These are phyloP conservation scores for Phalloptychus januarius DNA, from an alignment of 2,797 vertebrate species.

Conservation along the genomic window DNA sequence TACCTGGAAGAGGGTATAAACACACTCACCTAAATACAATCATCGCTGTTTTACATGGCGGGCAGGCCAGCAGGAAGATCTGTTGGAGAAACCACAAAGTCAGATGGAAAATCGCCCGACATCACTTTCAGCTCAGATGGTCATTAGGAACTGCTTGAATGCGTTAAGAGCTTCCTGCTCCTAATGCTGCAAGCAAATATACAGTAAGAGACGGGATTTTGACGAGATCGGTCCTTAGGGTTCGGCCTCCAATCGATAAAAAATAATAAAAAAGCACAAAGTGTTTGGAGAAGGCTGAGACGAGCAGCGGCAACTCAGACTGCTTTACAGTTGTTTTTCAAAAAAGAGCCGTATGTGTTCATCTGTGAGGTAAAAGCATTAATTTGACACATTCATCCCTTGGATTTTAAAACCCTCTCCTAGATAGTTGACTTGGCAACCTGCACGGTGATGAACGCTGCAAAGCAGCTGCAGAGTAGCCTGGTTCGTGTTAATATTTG, in stretches of 20 bases:
- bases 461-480: neutral
- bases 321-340: neutral
- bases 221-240: constrained; percentile 10
- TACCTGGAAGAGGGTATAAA: neutral
- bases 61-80: constrained; percentile 98
- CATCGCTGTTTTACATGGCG: constrained; percentile 89
- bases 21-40: constrained; percentile 92
- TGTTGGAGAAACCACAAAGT: constrained; percentile 70
- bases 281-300: neutral
- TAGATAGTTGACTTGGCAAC: neutral
- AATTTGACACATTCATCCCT: neutral
- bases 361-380: neutral
- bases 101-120: constrained; percentile 21
- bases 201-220: constrained; percentile 16
- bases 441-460: neutral
- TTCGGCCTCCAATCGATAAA: constrained; percentile 14
- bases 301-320: neutral
- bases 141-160: constrained; percentile 16
- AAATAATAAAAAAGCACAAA: neutral
- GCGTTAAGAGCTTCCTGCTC: constrained; percentile 26
- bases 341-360: neutral
- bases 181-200: constrained; percentile 18
- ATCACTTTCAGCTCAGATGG: constrained; percentile 19
- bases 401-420: neutral
- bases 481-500: neutral